Evolutionary conservation across 1,140 invertebrate genomes (phyloP), one percentile per base, ranked within the genome.

Genomic region (Hycleus phaleratus): DNA sequence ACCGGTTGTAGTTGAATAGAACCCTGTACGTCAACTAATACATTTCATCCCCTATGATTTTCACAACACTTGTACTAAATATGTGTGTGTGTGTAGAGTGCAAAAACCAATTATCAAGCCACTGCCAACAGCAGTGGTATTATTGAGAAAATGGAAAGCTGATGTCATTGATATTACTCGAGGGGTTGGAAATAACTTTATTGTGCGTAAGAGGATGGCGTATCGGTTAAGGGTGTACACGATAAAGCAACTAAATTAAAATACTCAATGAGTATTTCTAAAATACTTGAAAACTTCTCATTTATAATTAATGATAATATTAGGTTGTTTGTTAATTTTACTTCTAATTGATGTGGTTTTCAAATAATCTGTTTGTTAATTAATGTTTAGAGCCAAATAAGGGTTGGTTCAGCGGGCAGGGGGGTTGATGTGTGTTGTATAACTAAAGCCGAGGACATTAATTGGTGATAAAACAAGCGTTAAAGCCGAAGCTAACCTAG

Each of bases 161-260:
- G 59, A 60, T 60, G 58, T 63, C 58, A 61, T 58, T 63, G 58
- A 63, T 63, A 63, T 58, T 58, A 61, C 54, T 58, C 46, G 54
- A 55, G 62, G 62, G 59, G 49, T 60, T 59, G 54, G 55, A 63
- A 63, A 63, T 63, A 63, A 61, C 59, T 55, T 63, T 61, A 60
- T 63, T 57, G 49, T 59, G 57, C 54, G 61, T 63, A 52, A 61
- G 54, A 61, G 48, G 12, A 32, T 4, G 32, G 7, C 59, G 51
- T 42, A 47, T 44, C 46, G 46, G 46, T 46, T 43, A 45, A 55
- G 26, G 32, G 32, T 32, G 32, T 32, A 32, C 32, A 32, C 32
- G 4, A 32, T 48, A 47, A 39, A 25, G 38, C 43, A 46, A 45
- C 49, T 56, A 61, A 61, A 61, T 61, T 61, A 61, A 61, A 61